Percentiles rank a stretch among this genome's conserved stretches.
These are phyloP conservation scores for Neodiprion lecontei DNA, from an alignment of 1,140 invertebrate species.

Conservation along the genomic window DNA sequence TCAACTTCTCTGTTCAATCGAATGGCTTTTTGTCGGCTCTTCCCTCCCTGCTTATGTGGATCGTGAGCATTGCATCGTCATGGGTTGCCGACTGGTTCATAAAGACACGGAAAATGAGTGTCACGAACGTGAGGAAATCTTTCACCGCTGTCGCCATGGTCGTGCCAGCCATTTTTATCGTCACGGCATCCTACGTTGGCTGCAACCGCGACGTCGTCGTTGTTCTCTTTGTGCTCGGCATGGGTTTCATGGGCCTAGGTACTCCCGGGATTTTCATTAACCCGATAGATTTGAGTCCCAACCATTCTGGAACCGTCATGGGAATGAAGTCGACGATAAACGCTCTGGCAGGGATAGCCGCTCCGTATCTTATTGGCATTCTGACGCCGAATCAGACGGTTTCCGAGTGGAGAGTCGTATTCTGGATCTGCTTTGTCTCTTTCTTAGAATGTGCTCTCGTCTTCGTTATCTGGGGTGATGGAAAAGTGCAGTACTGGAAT, in stretches of 20 bases:
- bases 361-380: conserved; percentile 75
- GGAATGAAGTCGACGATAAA: conserved; percentile 68
- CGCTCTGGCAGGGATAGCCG: conserved; percentile 70
- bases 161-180: conserved; percentile 75
- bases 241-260: conserved; percentile 73
- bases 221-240: conserved; percentile 70
- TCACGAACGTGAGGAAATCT: conserved; percentile 65
- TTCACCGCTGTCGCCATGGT: conserved; percentile 76
- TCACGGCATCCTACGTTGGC: conserved; percentile 79
- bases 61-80: conserved; percentile 64
- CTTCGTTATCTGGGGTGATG: conserved; percentile 52
- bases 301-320: conserved; percentile 73
- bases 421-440: conserved; percentile 67
- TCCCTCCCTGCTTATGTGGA: conserved; percentile 71
- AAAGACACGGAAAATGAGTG: conserved; percentile 61
- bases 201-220: conserved; percentile 71
- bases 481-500: conserved; percentile 48
- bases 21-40: conserved; percentile 67
- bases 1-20: conserved; percentile 78
- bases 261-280: conserved; percentile 64
- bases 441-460: conserved; percentile 53
- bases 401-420: conserved; percentile 79
- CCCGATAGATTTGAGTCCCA: conserved; percentile 78
- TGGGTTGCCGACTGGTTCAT: conserved; percentile 66
- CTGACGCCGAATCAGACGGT: conserved; percentile 73